Base-by-base conservation (phyloP, 2,888 invertebrate species). In the Leucophenga montana region DNA sequence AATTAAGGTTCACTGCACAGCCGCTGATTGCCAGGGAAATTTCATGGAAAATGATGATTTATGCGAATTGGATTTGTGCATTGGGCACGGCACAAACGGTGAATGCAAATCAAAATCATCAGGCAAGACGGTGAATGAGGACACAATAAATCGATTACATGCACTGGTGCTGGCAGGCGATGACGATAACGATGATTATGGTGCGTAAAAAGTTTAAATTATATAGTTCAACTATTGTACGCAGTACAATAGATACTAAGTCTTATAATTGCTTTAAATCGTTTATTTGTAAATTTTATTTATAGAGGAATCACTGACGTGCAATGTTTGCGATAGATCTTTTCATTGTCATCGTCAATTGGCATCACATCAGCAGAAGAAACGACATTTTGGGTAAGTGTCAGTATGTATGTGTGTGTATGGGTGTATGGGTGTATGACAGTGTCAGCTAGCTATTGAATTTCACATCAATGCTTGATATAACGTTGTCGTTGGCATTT, bases 251-350 rank as follows among this genome's bases (percentile, higher is more conserved):
- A 50, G 14, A 6, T 16, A 8, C 48, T 48, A n/a, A 50, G 6
- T 16, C 13, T 5, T 50, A 44, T 48, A 64, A 48, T 64, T 18
- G 20, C 11, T 64, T 31, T 46, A 67, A 56, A 27, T 27, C 18
- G n/a, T 22, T 33, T 56, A 53, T 31, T 39, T n/a, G 11, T 48
- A 48, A 48, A 48, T 48, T 50, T 50, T 50, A n/a, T 50, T 50
- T 73, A 13, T 91, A 94, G 94, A 94, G 84, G 95, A 95, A 88
- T 92, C 93, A 68, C 89, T 95, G 78, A 94, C 94, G 13, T 95
- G 95, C 90, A 95, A 95, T 88, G 95, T 95, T 39, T 95, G 95
- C 88, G 95, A 95, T 89, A 90, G 94, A 73, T 92, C 94, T 59
- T 95, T 94, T 87, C 91, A 92, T 78, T 93, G 93, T 74, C 92